Percentiles rank a stretch among this genome's conserved stretches.
These are phyloP conservation scores for Thrips palmi DNA, from an alignment of 1,140 invertebrate genomes.

Conservation along the genomic window DNA sequence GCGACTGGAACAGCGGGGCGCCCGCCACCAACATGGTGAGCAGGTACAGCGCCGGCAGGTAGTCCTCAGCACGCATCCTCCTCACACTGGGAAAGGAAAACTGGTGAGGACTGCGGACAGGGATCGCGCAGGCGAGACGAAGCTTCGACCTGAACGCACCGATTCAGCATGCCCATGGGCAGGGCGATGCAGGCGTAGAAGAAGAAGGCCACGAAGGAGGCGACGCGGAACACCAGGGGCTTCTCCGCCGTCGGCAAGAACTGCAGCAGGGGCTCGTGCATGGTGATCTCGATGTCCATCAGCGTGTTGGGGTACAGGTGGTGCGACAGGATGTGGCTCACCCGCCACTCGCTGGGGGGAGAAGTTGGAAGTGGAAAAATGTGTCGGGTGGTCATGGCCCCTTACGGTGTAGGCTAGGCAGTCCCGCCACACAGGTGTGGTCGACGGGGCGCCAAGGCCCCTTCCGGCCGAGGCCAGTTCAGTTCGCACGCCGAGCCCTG, in stretches of 20 bases:
- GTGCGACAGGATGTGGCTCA: constrained; percentile 59
- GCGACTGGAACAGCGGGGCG: constrained; percentile 19
- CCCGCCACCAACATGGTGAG: constrained; percentile 27
- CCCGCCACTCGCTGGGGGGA: constrained; percentile 46
- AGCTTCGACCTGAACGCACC: no score
- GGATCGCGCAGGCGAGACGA: no score
- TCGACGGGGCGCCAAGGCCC: background rate
- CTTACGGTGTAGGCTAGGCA: no score
- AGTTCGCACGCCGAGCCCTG: constrained; percentile 18
- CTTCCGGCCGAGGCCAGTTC: background rate
- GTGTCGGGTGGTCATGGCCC: no score
- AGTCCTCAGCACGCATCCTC: constrained; percentile 13
- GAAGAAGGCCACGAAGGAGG: background rate
- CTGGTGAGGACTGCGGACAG: no score
- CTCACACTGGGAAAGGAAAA: background rate
- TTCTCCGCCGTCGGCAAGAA: constrained; percentile 38
- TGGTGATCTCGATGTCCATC: constrained; percentile 53
- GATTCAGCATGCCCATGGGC: no score
- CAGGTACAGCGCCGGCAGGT: constrained; percentile 25
- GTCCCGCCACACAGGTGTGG: no score
- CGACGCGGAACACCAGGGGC: constrained; percentile 9
- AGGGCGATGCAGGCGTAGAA: background rate
- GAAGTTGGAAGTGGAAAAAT: constrained; percentile 9
- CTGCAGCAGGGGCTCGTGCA: constrained; percentile 47
- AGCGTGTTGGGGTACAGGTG: constrained; percentile 64